Evolutionary conservation across 2,888 invertebrate species (phyloP).

Genomic region (Bellardia bayeri): DNA sequence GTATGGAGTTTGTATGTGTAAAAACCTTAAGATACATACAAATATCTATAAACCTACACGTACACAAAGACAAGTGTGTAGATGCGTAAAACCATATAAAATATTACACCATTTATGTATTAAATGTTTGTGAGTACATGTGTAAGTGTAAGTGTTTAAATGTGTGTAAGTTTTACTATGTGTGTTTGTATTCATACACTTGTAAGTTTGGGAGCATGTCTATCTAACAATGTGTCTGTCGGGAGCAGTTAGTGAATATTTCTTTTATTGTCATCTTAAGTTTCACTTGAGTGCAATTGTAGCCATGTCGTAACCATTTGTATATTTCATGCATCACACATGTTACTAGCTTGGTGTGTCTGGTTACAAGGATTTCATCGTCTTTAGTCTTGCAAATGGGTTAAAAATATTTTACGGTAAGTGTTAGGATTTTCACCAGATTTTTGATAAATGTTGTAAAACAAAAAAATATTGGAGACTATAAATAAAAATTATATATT

Average conservation of each 20-base stretch:
- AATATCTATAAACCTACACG: background rate
- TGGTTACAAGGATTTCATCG: slow-evolving; percentile 52
- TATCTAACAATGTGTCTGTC: slow-evolving; percentile 40
- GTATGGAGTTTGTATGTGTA: background rate
- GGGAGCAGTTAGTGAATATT: slow-evolving; percentile 61
- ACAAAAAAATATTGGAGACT: background rate
- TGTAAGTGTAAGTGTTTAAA: background rate
- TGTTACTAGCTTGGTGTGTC: slow-evolving; percentile 55
- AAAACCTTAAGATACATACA: slow-evolving; percentile 6
- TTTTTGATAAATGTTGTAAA: slow-evolving; percentile 13
- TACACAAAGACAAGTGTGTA: slow-evolving; percentile 68
- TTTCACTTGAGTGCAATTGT: slow-evolving; percentile 71
- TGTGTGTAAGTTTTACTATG: background rate
- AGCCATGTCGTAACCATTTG: slow-evolving; percentile 67
- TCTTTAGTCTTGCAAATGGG: slow-evolving; percentile 56
- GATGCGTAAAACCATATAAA: slow-evolving; percentile 74
- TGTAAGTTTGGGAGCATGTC: background rate
- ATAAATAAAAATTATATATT: background rate
- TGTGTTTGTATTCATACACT: background rate
- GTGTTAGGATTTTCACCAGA: slow-evolving; percentile 34
- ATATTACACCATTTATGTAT: slow-evolving; percentile 64
- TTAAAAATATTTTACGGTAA: slow-evolving; percentile 41
- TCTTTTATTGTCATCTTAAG: slow-evolving; percentile 71
- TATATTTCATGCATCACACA: slow-evolving; percentile 71
- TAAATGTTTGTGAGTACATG: slow-evolving; percentile 56